Conservation (phyloP, 2,797 vertebrate genomes). For the Hybognathus amarus region DNA sequence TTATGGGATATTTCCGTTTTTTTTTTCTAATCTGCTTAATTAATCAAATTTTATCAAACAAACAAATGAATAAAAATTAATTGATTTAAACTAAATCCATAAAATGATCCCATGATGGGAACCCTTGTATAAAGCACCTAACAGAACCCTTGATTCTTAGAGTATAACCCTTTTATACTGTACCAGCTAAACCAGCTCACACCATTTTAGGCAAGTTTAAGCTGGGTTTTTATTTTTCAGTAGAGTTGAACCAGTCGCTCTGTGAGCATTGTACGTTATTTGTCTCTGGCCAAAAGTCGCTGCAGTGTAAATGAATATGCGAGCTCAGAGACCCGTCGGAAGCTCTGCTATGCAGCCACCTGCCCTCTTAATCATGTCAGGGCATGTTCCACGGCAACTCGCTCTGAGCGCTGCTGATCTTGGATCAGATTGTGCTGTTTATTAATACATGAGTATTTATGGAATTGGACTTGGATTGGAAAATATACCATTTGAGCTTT, state of each 20-base stretch:
- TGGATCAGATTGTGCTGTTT: conserved; percentile 34
- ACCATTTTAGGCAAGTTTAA: background rate
- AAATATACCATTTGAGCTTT: background rate
- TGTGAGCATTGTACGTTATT: conserved; percentile 1
- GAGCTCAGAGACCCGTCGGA: background rate
- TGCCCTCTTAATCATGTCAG: conserved; percentile 58
- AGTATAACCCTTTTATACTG: background rate
- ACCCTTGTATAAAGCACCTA: background rate
- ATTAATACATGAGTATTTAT: conserved; percentile 43
- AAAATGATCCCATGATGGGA: background rate
- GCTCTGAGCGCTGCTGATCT: conserved; percentile 33
- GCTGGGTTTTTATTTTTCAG: background rate
- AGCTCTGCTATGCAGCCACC: conserved; percentile 55
- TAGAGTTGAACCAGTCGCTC: background rate
- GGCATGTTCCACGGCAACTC: conserved; percentile 33
- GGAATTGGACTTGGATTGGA: conserved; percentile 27
- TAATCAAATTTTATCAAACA: too few species aligned
- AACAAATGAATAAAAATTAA: too few species aligned
- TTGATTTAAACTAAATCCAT: too few species aligned
- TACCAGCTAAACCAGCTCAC: background rate
- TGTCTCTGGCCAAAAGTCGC: background rate
- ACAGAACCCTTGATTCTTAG: background rate
- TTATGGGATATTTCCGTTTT: too few species aligned
- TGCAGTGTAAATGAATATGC: conserved; percentile 8
- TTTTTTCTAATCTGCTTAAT: too few species aligned